These are phyloP conservation scores for Notothenia coriiceps DNA, from an alignment of 2,113 vertebrate genomes.

Conservation along the genomic window DNA sequence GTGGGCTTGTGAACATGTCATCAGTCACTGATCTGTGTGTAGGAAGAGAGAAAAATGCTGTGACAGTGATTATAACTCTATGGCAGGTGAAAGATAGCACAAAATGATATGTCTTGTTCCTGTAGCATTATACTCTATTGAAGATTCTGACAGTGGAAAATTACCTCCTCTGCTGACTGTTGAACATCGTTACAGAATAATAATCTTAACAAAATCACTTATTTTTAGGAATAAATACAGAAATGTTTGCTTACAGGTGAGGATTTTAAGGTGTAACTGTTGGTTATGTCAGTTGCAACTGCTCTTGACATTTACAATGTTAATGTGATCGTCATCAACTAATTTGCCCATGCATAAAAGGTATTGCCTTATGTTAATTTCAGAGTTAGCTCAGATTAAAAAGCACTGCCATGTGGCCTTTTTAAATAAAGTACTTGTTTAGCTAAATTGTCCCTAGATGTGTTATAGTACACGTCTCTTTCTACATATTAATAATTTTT, in stretches of 20 bases:
- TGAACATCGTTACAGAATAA: background rate
- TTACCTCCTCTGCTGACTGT: slow-evolving; percentile 20
- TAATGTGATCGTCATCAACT: too few relatives aligned
- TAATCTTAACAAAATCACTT: slow-evolving; percentile 7
- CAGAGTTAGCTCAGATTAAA: too few relatives aligned
- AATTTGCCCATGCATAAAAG: too few relatives aligned
- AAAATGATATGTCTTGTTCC: background rate
- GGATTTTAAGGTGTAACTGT: background rate
- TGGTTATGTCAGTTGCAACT: too few relatives aligned
- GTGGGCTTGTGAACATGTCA: slow-evolving; percentile 1
- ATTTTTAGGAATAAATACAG: background rate
- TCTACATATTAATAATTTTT: too few relatives aligned
- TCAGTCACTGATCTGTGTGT: slow-evolving; percentile 15
- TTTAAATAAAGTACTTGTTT: too few relatives aligned
- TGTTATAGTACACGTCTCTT: too few relatives aligned
- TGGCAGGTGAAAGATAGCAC: slow-evolving; percentile 3
- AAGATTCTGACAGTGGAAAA: background rate
- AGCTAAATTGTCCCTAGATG: too few relatives aligned
- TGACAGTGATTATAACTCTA: slow-evolving; percentile 20
- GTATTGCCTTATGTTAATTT: too few relatives aligned
- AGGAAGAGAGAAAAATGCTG: slow-evolving; percentile 1
- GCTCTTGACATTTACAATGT: too few relatives aligned
- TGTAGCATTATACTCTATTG: background rate
- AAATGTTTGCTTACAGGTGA: background rate
- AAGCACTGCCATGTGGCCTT: too few relatives aligned